phyloP scores from a whole-genome alignment of 2,888 invertebrate species.

The Anaspis maculata region DNA sequence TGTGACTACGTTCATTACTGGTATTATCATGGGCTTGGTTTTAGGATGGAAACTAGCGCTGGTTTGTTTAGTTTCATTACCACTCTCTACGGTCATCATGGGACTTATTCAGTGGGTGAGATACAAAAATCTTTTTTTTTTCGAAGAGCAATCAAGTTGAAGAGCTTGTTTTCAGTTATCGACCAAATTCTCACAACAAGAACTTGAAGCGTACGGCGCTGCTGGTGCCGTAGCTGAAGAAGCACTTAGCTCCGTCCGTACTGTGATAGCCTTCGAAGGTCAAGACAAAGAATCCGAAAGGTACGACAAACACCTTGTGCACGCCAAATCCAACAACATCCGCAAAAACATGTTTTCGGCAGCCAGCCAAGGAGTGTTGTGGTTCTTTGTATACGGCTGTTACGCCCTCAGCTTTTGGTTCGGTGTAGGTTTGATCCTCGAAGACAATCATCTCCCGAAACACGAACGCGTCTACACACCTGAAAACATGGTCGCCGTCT shows the following conservation, averaged over 20 bases:
- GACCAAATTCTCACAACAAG: slow-evolving; percentile 55
- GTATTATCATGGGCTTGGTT: slow-evolving; percentile 63
- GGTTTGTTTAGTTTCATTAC: slow-evolving; percentile 70
- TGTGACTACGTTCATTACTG: slow-evolving; percentile 58
- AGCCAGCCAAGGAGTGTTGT: slow-evolving; percentile 61
- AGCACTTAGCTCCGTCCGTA: slow-evolving; percentile 62
- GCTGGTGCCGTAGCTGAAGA: slow-evolving; percentile 74
- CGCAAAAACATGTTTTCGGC: slow-evolving; percentile 61
- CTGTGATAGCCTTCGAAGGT: slow-evolving; percentile 73
- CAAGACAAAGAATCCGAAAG: slow-evolving; percentile 60
- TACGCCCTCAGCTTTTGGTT: slow-evolving; percentile 82
- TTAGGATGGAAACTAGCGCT: slow-evolving; percentile 82
- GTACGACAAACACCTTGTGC: slow-evolving; percentile 53
- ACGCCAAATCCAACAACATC: slow-evolving; percentile 59
- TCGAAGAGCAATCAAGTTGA: too few relatives aligned
- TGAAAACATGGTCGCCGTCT: slow-evolving; percentile 69
- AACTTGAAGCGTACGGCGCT: slow-evolving; percentile 63
- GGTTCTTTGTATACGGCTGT: slow-evolving; percentile 69
- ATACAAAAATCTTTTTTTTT: slow-evolving; percentile 1
- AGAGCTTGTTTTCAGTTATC: slow-evolving; percentile 50
- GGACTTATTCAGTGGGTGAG: slow-evolving; percentile 64
- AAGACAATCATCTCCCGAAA: slow-evolving; percentile 39
- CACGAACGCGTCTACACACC: slow-evolving; percentile 48
- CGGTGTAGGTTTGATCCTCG: slow-evolving; percentile 58
- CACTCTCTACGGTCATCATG: slow-evolving; percentile 66